Percentiles rank a stretch among this genome's conserved stretches.
Evolutionary conservation across 2,888 invertebrate genomes (phyloP).

Genomic region (Thalpophila matura): DNA sequence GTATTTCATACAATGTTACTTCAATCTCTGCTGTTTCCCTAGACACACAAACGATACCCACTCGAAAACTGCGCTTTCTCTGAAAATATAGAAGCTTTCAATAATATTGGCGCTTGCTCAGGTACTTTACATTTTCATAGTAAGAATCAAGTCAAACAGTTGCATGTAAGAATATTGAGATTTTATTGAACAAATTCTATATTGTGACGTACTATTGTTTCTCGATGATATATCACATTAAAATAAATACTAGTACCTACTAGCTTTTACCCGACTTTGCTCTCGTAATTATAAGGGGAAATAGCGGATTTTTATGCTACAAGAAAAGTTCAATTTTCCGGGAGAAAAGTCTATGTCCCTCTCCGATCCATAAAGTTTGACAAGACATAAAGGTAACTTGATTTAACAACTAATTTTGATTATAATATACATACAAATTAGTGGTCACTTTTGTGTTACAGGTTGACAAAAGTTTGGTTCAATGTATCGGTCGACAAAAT

Average conservation of each 20-base stretch:
- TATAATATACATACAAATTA: no score
- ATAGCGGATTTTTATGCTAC: no score
- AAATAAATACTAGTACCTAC: no score
- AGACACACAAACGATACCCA: constrained; percentile 6
- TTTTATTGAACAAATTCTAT: constrained; percentile 74
- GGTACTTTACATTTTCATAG: constrained; percentile 63
- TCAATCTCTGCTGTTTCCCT: background rate
- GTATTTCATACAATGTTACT: constrained; percentile 14
- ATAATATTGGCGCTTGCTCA: constrained; percentile 71
- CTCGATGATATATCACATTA: constrained; percentile 13
- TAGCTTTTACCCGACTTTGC: background rate
- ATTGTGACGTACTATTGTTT: constrained; percentile 28
- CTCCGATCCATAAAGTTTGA: no score
- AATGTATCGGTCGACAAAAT: no score
- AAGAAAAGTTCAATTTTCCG: no score
- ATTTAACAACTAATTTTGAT: no score
- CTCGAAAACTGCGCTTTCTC: constrained; percentile 17
- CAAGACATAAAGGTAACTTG: no score
- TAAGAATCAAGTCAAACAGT: constrained; percentile 74
- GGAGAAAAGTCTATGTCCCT: no score
- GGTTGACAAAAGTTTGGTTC: no score
- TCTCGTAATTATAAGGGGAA: no score
- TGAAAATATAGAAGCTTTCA: constrained; percentile 67
- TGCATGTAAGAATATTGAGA: constrained; percentile 73
- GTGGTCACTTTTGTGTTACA: no score